These are phyloP conservation scores for Smutsia gigantea DNA, from an alignment of 2,797 vertebrate genomes.

Conservation along the genomic window DNA sequence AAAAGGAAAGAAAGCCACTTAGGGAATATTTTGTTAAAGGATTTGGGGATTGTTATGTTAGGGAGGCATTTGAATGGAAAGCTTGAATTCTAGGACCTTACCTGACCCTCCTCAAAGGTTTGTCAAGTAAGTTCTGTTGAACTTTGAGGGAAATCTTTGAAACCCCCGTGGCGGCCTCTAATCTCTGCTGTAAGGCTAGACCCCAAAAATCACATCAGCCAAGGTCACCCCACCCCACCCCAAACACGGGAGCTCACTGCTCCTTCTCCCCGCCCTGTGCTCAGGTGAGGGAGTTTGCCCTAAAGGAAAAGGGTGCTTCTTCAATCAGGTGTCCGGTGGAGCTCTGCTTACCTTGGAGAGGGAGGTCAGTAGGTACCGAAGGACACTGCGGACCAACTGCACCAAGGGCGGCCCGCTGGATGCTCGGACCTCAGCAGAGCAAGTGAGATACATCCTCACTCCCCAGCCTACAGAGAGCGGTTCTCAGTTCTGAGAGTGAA, in stretches of 20 bases:
- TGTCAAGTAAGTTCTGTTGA: background rate
- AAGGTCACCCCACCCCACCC: background rate
- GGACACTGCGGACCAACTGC: background rate
- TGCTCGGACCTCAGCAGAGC: background rate
- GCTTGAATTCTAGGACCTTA: background rate
- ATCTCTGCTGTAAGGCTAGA: background rate
- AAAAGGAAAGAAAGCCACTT: background rate
- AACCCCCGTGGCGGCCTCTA: background rate
- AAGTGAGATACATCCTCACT: background rate
- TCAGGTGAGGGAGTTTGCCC: background rate
- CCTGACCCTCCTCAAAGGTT: background rate
- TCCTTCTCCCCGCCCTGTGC: background rate
- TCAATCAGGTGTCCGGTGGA: background rate
- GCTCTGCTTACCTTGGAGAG: background rate
- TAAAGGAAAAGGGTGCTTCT: background rate
- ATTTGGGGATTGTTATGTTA: background rate
- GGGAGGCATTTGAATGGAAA: background rate
- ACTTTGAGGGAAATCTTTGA: background rate
- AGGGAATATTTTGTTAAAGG: background rate
- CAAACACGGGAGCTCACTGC: background rate
- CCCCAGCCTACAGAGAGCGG: background rate
- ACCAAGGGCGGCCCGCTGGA: background rate
- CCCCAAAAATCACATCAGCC: background rate
- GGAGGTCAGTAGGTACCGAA: rapidly evolving
- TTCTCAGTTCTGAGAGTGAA: background rate